Base-by-base conservation (phyloP, 1,140 invertebrate genomes). In the Lerema accius region DNA sequence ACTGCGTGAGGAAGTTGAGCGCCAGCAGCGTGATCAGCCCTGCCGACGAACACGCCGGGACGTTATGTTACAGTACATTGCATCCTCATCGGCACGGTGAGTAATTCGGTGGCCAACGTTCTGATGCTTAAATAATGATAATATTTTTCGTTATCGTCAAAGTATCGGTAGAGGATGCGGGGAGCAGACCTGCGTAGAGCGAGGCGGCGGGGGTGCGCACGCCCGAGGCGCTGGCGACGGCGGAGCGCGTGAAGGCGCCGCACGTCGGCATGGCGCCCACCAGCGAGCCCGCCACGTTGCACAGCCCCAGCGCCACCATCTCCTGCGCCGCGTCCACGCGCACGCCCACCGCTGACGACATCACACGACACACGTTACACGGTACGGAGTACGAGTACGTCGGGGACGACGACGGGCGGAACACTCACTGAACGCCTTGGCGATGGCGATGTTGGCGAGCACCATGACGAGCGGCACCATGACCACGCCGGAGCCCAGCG, bases 391-490 rank as follows among this genome's bases (percentile, higher is more conserved):
- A 5, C 2, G 19, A 5, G 19, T 23, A 5, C 5, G 19, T 2
- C 5, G 19, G 19, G 19, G 19, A 5, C 19, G 19, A n/a, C n/a
- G n/a, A n/a, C n/a, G n/a, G n/a, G n/a, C n/a, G n/a, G n/a, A n/a
- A n/a, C n/a, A 92, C 93, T 92, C 84, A 96, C 95, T 92, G 79
- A 97, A 97, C 4, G 95, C 94, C 90, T 97, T 98, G 4, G 96
- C 96, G 70, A 97, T 97, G 13, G 96, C 96, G 53, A 97, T 95
- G 73, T 97, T 96, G 49, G 96, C 96, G 14, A 97, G 90, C 2
- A 97, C 94, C 48, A 95, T 96, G 15, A 97, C 93, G 17, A 97
- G 78, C 11, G 96, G 96, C 55, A 97, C 90, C 10, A 97, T 92
- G 40, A 96, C 72, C 4, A 97, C 91, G 0, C 94, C 94, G 14